Base-by-base conservation (phyloP, 2,888 invertebrate genomes). In the Drosophila nr. fundita region DNA sequence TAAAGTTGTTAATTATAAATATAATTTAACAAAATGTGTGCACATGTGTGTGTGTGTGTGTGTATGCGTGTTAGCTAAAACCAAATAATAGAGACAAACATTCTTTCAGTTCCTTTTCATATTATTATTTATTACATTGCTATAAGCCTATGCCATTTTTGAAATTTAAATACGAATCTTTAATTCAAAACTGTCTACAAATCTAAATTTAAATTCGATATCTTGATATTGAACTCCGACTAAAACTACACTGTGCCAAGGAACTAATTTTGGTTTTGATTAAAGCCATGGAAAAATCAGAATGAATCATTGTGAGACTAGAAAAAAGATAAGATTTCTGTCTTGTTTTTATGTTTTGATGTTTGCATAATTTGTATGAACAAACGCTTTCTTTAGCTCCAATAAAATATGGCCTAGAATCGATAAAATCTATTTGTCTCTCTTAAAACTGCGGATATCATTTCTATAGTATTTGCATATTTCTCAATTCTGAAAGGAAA, bases 1-100 rank as follows among this genome's bases (percentile, higher is more conserved):
- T 85, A 58, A 58, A 76, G 80, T 64, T 77, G 77, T 87, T 73
- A 80, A 82, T 83, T 73, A 62, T 38, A 58, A 61, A 29, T 29
- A 10, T n/a, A 36, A 36, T 29, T 49, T 11, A 50, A 34, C 34
- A 27, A n/a, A 24, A n/a, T 27, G 38, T 27, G 6, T 2, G 4
- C 8, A 10, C 18, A 21, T 50, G 18, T 30, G 50, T 30, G 32
- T 29, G 27, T 50, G 50, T 30, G 1, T 18, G 7, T 18, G 2
- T 2, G 10, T 11, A 2, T n/a, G 2, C 2, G 21, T 45, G 15
- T 45, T 15, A 15, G 21, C 13, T 13, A 21, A 40, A 40, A 30
- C 1, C 7, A 18, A 21, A 15, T 2, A 57, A 21, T 15, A 21
- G 6, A 30, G 21, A 24, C 21, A 30, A 57, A 15, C 6, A 57